These are phyloP conservation scores for Catostomus latipinnis DNA, from an alignment of 2,797 vertebrate genomes.

Conservation along the genomic window DNA sequence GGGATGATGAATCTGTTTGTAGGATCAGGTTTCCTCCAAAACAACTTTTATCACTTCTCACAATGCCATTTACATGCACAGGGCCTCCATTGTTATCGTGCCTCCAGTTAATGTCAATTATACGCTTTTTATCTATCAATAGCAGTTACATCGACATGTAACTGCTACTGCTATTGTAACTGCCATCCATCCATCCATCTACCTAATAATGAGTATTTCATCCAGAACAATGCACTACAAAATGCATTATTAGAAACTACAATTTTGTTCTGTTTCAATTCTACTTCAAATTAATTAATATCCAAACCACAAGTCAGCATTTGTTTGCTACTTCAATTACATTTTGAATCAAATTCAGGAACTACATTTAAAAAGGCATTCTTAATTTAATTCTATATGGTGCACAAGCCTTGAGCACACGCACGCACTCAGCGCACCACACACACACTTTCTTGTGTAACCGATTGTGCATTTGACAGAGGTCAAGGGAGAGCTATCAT, in stretches of 20 bases:
- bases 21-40: constrained; percentile 35
- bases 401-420: no score
- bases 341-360: no score
- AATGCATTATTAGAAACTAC: constrained; percentile 1
- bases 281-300: no score
- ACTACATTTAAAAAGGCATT: no score
- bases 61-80: constrained; percentile 54
- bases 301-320: no score
- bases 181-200: not conserved
- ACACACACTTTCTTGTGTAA: constrained; percentile 43
- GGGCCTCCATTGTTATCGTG: constrained; percentile 24
- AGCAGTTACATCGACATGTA: constrained; percentile 20
- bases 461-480: constrained; percentile 63
- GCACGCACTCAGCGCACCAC: not conserved
- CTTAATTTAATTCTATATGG: no score
- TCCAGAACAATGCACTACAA: constrained; percentile 4
- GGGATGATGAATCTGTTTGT: constrained; percentile 5
- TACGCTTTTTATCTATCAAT: constrained; percentile 43
- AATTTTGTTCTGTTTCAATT: constrained; percentile 10
- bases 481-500: constrained; percentile 70
- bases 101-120: constrained; percentile 30
- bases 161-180: no score
- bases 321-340: no score
- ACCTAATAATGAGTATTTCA: constrained; percentile 6
- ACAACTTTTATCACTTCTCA: constrained; percentile 60